phyloP scores from a whole-genome alignment of 1,140 invertebrate species.

The Polypedilum pembai region DNA sequence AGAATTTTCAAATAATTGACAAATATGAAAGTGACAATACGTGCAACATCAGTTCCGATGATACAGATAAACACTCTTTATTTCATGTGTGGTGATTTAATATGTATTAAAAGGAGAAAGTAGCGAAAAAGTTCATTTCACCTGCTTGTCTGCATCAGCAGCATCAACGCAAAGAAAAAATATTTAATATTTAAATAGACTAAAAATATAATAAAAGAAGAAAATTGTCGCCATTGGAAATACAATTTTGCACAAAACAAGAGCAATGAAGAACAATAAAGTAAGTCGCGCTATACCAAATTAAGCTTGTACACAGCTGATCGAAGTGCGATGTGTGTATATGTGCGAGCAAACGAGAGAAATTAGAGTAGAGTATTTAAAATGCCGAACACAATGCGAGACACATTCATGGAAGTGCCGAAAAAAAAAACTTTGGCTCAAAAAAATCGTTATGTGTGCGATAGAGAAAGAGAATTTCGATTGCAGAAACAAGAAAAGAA shows the following conservation, averaged over 20 bases:
- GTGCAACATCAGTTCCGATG: not conserved
- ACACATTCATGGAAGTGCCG: slow-evolving; percentile 10
- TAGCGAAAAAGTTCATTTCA: slow-evolving; percentile 11
- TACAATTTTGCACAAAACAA: not conserved
- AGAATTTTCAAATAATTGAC: not conserved
- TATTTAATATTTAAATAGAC: not conserved
- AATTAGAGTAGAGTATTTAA: not conserved
- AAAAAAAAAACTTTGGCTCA: not conserved
- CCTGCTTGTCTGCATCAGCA: not conserved
- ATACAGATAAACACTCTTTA: not conserved
- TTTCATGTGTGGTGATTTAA: slow-evolving; percentile 6
- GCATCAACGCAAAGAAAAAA: not conserved
- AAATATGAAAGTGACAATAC: slow-evolving; percentile 15
- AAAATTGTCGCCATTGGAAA: not conserved
- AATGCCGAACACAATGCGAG: slow-evolving; percentile 1
- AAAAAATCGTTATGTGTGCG: not conserved
- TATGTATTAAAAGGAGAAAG: slow-evolving; percentile 7
- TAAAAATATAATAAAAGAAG: not conserved
- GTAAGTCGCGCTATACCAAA: not conserved
- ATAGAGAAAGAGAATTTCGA: not conserved
- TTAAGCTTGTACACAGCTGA: not conserved
- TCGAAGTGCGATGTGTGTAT: not conserved
- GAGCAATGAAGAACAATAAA: not conserved
- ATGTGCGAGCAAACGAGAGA: not conserved
- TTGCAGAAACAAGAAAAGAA: not conserved